Conservation (phyloP, 2,797 vertebrate species). For the Carduelis carduelis region DNA sequence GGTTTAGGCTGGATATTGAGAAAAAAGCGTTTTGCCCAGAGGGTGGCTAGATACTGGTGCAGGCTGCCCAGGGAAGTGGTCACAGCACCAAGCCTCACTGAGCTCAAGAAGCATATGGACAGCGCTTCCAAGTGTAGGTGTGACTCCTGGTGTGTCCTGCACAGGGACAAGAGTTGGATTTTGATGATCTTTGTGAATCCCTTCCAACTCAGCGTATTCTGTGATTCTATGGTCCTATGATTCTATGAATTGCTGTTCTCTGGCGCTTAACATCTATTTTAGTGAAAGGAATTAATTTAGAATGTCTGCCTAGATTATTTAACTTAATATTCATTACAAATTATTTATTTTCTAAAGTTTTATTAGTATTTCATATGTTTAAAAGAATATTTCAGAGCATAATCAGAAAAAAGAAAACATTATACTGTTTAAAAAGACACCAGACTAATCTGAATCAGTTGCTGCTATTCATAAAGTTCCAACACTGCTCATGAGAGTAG, state of each 20-base stretch:
- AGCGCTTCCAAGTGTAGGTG: not conserved
- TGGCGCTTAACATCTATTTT: not conserved
- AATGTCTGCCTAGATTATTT: constrained; percentile 61
- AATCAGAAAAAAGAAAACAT: constrained; percentile 26
- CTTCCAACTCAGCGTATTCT: not conserved
- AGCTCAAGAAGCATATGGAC: not conserved
- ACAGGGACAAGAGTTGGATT: not conserved
- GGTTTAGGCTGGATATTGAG: not conserved
- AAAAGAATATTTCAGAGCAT: constrained; percentile 63
- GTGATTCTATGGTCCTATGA: not conserved
- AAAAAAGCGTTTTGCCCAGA: not conserved
- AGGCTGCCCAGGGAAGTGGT: too few species aligned
- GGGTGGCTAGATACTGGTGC: not conserved
- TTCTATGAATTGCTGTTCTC: not conserved
- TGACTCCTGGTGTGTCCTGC: not conserved
- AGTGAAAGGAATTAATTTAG: constrained; percentile 46
- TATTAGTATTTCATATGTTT: constrained; percentile 52
- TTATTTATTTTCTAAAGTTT: constrained; percentile 60
- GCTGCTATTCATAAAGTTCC: constrained; percentile 50
- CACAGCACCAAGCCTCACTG: not conserved
- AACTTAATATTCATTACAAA: constrained; percentile 61
- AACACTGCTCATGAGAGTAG: constrained; percentile 31
- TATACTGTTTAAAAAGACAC: not conserved
- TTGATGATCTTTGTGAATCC: not conserved
- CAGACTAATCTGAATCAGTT: constrained; percentile 40